phyloP scores from a whole-genome alignment of 2,888 invertebrate species.

The Caenorhabditis sulstoni region DNA sequence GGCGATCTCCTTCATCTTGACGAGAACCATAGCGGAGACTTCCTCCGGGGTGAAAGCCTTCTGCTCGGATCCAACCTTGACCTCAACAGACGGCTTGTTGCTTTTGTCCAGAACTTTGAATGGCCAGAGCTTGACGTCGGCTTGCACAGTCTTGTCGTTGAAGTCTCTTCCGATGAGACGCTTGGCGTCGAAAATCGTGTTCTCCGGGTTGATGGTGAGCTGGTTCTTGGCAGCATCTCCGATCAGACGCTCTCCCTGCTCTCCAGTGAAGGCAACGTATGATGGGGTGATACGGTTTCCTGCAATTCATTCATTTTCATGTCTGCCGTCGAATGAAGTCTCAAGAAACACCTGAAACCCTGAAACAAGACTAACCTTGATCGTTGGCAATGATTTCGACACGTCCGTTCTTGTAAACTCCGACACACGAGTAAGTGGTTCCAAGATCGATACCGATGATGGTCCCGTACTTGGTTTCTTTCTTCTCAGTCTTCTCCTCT shows the following conservation, averaged over 20 bases:
- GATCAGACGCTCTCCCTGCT: slow-evolving; percentile 83
- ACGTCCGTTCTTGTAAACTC: slow-evolving; percentile 82
- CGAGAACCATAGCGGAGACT: slow-evolving; percentile 95
- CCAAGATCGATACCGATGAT: slow-evolving; percentile 81
- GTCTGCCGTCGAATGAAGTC: too few relatives aligned
- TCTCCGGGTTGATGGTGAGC: slow-evolving; percentile 97
- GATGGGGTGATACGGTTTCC: slow-evolving; percentile 80
- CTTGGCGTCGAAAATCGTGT: slow-evolving; percentile 98
- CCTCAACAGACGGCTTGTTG: slow-evolving; percentile 94
- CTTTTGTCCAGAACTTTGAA: slow-evolving; percentile 92
- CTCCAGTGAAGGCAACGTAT: slow-evolving; percentile 79
- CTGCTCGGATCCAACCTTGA: slow-evolving; percentile 87
- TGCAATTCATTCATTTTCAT: slow-evolving; percentile 25
- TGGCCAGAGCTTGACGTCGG: slow-evolving; percentile 97
- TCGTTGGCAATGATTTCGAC: slow-evolving; percentile 80
- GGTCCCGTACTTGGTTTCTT: slow-evolving; percentile 79
- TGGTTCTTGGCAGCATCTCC: slow-evolving; percentile 99
- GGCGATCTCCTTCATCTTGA: slow-evolving; percentile 81
- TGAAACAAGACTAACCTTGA: slow-evolving; percentile 77
- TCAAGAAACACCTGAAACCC: not conserved
- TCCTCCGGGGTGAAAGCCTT: slow-evolving; percentile 98
- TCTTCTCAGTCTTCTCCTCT: slow-evolving; percentile 65
- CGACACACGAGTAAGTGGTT: slow-evolving; percentile 81
- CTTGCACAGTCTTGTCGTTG: slow-evolving; percentile 92
- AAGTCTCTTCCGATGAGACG: slow-evolving; percentile 97